phyloP scores from a whole-genome alignment of 1,140 invertebrate species.

The Zaprionus taronus region DNA sequence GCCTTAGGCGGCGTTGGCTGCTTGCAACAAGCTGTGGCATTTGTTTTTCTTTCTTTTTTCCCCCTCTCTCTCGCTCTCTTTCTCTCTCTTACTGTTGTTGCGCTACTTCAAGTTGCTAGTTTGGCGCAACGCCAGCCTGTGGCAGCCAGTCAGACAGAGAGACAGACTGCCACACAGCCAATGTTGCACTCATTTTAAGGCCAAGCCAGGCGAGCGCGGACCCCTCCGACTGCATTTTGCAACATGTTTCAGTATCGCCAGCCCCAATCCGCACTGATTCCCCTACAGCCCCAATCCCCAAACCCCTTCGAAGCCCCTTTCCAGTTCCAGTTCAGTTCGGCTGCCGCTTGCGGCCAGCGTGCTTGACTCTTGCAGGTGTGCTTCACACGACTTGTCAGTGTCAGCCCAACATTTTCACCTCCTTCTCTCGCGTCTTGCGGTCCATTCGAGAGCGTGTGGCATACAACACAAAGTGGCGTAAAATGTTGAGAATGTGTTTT shows the following conservation, averaged over 20 bases:
- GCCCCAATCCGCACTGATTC: conserved; percentile 3
- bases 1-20: conserved; percentile 49
- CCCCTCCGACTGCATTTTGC: conserved; percentile 64
- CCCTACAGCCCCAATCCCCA: not conserved
- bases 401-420: conserved; percentile 60
- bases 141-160: conserved; percentile 30
- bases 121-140: conserved; percentile 72
- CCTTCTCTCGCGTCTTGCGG: conserved; percentile 26
- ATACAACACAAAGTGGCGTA: conserved; percentile 38
- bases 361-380: conserved; percentile 77
- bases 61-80: not conserved
- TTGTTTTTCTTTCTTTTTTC: conserved; percentile 47
- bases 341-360: conserved; percentile 56
- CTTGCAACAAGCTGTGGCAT: conserved; percentile 72
- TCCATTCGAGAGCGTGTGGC: conserved; percentile 42
- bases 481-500: conserved; percentile 29
- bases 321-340: conserved; percentile 60
- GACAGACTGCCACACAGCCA: conserved; percentile 49
- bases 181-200: conserved; percentile 79
- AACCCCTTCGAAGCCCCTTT: conserved; percentile 10
- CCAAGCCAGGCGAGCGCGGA: conserved; percentile 46
- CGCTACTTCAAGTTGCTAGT: conserved; percentile 64
- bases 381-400: conserved; percentile 82
- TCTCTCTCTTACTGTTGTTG: conserved; percentile 10
- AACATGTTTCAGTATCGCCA: conserved; percentile 62